Base-by-base conservation (phyloP, 2,113 vertebrate species). In the Entelurus aequoreus region DNA sequence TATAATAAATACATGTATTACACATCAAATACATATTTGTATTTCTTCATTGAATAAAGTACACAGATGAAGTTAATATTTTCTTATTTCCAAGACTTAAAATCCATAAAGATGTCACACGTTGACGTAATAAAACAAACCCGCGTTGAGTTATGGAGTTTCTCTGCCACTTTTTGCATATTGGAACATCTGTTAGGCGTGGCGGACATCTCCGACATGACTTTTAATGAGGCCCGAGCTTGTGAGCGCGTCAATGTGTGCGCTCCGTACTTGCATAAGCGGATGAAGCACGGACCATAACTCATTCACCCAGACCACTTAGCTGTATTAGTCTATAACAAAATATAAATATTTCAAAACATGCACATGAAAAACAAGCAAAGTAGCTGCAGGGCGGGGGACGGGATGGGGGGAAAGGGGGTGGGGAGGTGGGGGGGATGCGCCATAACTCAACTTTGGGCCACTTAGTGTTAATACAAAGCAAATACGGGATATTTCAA, bases 401-500 rank as follows among this genome's bases (percentile, higher is more conserved):
- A n/a, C n/a, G n/a, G n/a, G n/a, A n/a, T n/a, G n/a, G n/a, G n/a
- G n/a, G n/a, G n/a, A n/a, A n/a, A n/a, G n/a, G n/a, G n/a, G n/a
- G n/a, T n/a, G n/a, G n/a, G n/a, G n/a, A n/a, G 28, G 28, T 3
- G 28, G 28, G 28, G 28, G 28, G 28, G 28, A 2, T 28, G 73
- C 71, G 63, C 69, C 72, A 76, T 86, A 86, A 84, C 72, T 87
- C 80, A 83, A 65, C 42, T 55, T 19, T 21, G 5, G 62, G 67
- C 82, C 82, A 84, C 84, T 88, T 82, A 86, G 74, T 67, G 60
- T 84, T 87, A 86, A 84, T 87, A 80, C 86, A 87, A 84, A 86
- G 76, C 81, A 86, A 87, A 86, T 81, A 84, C 80, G 74, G 78
- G 68, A 87, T 84, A 87, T 84, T 81, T 84, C 68, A 78, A 72